A percentile compares a stretch with the other conserved stretches of the same genome.
Evolutionary conservation across 2,888 invertebrate genomes (phyloP).

Genomic region (Leptinotarsa juncta): DNA sequence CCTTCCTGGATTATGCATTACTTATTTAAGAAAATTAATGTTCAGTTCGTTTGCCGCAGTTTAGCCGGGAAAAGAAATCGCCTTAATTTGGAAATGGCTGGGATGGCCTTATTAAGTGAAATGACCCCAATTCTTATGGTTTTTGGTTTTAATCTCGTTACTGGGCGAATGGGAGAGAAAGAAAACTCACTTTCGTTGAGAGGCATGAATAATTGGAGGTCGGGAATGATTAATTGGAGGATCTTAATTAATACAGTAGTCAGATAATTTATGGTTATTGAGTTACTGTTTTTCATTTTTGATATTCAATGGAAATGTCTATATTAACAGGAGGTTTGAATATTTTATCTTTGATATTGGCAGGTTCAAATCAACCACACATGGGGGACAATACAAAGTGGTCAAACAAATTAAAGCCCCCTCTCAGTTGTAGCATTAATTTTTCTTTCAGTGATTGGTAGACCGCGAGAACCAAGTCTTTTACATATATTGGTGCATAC

Average conservation of each 20-base stretch:
- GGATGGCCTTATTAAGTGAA: slow-evolving; percentile 15
- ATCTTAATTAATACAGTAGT: neutral
- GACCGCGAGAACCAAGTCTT: no score
- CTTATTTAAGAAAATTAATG: slow-evolving; percentile 33
- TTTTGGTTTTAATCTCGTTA: slow-evolving; percentile 11
- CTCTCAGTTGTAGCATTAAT: no score
- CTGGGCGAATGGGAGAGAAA: neutral
- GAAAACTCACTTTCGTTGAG: slow-evolving; percentile 2
- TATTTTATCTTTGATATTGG: no score
- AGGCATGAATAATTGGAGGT: neutral
- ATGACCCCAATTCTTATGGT: slow-evolving; percentile 6
- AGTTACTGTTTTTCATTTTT: no score
- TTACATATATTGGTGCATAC: no score
- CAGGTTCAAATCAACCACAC: no score
- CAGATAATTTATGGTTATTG: no score
- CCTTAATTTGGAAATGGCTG: slow-evolving; percentile 21
- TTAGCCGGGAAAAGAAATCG: slow-evolving; percentile 22
- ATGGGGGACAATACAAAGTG: no score
- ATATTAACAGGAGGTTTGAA: no score
- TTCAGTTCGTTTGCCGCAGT: slow-evolving; percentile 26
- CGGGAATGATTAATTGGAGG: neutral
- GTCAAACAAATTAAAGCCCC: no score
- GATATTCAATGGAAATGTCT: no score
- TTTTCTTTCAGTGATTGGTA: no score
- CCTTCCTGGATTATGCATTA: slow-evolving; percentile 29